phyloP scores from a whole-genome alignment of 2,888 invertebrate species.

The Caenorhabditis afra region DNA sequence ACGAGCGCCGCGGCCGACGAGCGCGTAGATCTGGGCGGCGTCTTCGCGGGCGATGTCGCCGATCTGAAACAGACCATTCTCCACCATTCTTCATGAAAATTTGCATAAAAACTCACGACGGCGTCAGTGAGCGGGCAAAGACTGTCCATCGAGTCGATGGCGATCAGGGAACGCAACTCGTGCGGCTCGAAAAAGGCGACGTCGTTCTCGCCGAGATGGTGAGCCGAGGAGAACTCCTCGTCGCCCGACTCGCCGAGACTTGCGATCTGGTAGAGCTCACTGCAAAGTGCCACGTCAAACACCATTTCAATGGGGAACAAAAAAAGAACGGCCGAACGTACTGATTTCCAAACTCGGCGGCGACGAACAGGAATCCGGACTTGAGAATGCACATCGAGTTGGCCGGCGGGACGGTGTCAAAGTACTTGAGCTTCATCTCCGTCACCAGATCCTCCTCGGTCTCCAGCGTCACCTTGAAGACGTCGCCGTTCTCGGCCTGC shows the following conservation, averaged over 20 bases:
- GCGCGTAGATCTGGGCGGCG: conserved; percentile 96
- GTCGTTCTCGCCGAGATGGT: conserved; percentile 98
- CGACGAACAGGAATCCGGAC: conserved; percentile 98
- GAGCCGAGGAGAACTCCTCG: conserved; percentile 98
- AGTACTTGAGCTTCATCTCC: conserved; percentile 98
- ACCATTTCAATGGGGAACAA: no score
- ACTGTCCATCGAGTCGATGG: conserved; percentile 86
- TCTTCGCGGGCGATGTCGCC: conserved; percentile 91
- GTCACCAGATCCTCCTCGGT: conserved; percentile 97
- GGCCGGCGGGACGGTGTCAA: conserved; percentile 98
- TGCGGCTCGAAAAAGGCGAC: conserved; percentile 98
- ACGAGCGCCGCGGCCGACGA: conserved; percentile 95
- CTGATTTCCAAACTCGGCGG: conserved; percentile 99
- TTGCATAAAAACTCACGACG: conserved; percentile 48
- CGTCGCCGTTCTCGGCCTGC: conserved; percentile 98
- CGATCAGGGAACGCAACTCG: conserved; percentile 91
- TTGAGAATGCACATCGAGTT: conserved; percentile 97
- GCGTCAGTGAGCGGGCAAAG: conserved; percentile 70
- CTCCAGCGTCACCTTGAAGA: conserved; percentile 96
- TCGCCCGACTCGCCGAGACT: conserved; percentile 98
- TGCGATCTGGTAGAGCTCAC: conserved; percentile 98
- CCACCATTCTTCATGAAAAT: not conserved
- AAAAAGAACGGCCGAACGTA: conserved; percentile 86
- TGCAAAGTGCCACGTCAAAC: no score
- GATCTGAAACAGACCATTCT: conserved; percentile 78